Evolutionary conservation across 2,113 vertebrate genomes (phyloP).

Genomic region (Brachyhypopomus gauderio): DNA sequence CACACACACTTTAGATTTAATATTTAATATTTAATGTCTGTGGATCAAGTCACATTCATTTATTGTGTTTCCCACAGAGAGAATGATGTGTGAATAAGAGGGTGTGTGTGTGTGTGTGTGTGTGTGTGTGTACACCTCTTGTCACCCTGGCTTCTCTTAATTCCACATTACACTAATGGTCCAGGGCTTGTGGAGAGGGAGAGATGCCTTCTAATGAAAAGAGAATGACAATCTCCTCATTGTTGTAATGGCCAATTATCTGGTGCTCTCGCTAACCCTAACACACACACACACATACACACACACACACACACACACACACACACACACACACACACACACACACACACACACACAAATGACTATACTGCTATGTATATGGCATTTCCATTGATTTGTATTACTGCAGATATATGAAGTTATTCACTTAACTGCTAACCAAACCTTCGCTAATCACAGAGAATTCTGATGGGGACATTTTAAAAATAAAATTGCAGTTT

Average conservation of each 20-base stretch:
- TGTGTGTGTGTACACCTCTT: slow-evolving; percentile 28
- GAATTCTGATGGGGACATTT: too few relatives aligned
- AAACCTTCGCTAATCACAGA: too few relatives aligned
- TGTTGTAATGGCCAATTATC: slow-evolving; percentile 60
- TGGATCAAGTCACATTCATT: neutral
- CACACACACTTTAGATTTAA: too few relatives aligned
- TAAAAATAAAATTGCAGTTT: too few relatives aligned
- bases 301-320: neutral
- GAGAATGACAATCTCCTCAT: slow-evolving; percentile 57
- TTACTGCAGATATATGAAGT: too few relatives aligned
- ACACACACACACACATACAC: neutral
- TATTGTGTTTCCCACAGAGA: slow-evolving; percentile 23
- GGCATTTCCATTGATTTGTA: too few relatives aligned
- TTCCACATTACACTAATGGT: slow-evolving; percentile 59
- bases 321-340: too few relatives aligned
- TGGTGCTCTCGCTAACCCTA: slow-evolving; percentile 23
- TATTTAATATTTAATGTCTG: slow-evolving; percentile 42
- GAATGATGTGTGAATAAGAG: slow-evolving; percentile 3
- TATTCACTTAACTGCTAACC: too few relatives aligned
- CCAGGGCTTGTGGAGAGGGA: slow-evolving; percentile 36
- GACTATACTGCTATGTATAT: too few relatives aligned
- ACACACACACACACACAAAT: neutral
- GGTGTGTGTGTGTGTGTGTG: slow-evolving; percentile 26
- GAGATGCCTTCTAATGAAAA: slow-evolving; percentile 59
- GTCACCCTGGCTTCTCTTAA: slow-evolving; percentile 39